Evolutionary conservation across 2,113 vertebrate species (phyloP).

Genomic region (Euleptes europaea): DNA sequence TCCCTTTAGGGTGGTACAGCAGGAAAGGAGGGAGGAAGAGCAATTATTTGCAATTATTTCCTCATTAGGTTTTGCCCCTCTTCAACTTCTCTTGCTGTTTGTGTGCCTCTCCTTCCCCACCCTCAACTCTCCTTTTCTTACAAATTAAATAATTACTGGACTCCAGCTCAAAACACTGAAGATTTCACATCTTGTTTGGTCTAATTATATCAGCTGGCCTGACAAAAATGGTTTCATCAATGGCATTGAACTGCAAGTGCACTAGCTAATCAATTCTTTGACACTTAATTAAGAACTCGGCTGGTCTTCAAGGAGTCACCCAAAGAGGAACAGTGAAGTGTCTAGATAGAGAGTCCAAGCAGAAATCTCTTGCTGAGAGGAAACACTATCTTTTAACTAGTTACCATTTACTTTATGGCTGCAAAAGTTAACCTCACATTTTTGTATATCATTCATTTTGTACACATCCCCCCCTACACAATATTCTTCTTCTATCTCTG

Average conservation of each 20-base stretch:
- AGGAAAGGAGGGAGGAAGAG: not conserved
- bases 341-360: conserved; percentile 28
- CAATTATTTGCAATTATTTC: conserved; percentile 44
- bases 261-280: conserved; percentile 75
- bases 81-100: conserved; percentile 30
- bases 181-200: conserved; percentile 73
- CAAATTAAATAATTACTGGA: conserved; percentile 71
- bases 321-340: not conserved
- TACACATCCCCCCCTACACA: not conserved
- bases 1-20: not conserved
- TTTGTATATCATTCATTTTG: conserved; percentile 14
- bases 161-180: conserved; percentile 68
- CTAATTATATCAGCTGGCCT: conserved; percentile 73
- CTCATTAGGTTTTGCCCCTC: not conserved
- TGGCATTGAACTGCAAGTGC: conserved; percentile 65
- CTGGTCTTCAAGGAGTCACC: conserved; percentile 60
- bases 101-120: conserved; percentile 1
- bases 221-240: conserved; percentile 77
- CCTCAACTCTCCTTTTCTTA: conserved; percentile 36
- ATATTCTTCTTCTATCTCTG: conserved; percentile 55
- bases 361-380: conserved; percentile 40
- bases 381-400: conserved; percentile 19
- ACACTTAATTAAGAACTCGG: conserved; percentile 75
- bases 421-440: conserved; percentile 51
- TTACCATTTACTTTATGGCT: conserved; percentile 19